Evolutionary conservation across 2,113 vertebrate genomes (phyloP), one percentile per base, ranked within the genome.

Genomic region (Neodon shergylaensis): DNA sequence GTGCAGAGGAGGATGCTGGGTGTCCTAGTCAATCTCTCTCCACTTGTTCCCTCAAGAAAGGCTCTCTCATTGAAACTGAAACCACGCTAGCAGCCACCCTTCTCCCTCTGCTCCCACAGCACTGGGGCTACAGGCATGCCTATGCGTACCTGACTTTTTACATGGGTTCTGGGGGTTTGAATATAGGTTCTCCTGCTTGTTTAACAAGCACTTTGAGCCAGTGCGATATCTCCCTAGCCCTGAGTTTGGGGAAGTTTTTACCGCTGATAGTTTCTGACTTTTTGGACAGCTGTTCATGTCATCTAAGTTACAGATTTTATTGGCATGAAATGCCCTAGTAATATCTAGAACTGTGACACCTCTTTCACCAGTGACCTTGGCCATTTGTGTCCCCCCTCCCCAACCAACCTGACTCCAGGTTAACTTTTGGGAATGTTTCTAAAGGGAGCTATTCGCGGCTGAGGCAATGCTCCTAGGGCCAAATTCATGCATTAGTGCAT

Each of bases 251-350:
- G 39, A 39, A 87, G 14, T 65, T 66, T 36, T 10, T 42, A 21
- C 33, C 39, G 10, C 22, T 16, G 39, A 49, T 39, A 68, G 28
- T 70, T 39, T 39, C 26, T 81, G 12, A 73, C 26, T 26, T 88
- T 54, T 10, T 19, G 26, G 74, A 26, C 33, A 66, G 28, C 19
- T 22, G 74, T n/a, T 12, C 39, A 31, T 47, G 31, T 78, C 49
- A 19, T 70, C 33, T 33, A 61, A 63, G 5, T n/a, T 61, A 31
- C 7, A 49, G 63, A 70, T 9, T 58, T 39, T 11, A 31, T 22
- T 72, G 39, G 13, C 63, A 31, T 3, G 16, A 78, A 26, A 13
- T 19, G 4, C 4, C 3, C 11, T n/a, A 1, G 1, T 13, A n/a
- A 36, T n/a, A n/a, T 13, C 49, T 74, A 42, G 0, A 49, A 14